Evolutionary conservation across 2,113 vertebrate species (phyloP), one percentile per base, ranked within the genome.

Genomic region (Mirounga angustirostris): DNA sequence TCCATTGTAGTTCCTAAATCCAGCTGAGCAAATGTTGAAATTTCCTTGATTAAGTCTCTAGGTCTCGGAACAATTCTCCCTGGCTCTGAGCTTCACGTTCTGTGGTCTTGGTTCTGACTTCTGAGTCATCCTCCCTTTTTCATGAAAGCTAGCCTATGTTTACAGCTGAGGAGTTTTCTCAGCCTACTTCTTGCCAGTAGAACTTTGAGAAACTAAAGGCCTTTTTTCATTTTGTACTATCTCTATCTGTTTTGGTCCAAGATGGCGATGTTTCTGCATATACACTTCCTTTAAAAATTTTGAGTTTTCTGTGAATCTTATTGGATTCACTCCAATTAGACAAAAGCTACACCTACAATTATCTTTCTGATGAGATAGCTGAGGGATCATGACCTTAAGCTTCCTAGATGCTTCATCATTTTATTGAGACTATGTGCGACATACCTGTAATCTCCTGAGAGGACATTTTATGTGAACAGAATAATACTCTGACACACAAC

Each of bases 401-500:
- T 94, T 97, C 89, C 59, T n/a, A 54, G 40, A 71, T 63, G 58
- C 43, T 82, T 46, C n/a, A 76, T 73, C 18, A 65, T 73, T 95
- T 89, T 84, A 58, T 50, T 79, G 36, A 88, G 61, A 65, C 26
- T 67, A 59, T 78, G 52, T 63, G 63, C 43, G 3, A 6, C 21
- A 88, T 21, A 54, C n/a, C 16, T 95, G 81, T 91, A 81, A 54
- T 82, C 12, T 79, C 54, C n/a, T 69, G 46, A 56, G 50, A 95
- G 59, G 46, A 58, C 22, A 56, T 79, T 94, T 80, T 82, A 21
- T 80, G 79, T 92, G 43, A 81, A 89, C 24, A 58, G 6, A 86
- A 81, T 36, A 69, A 24, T 24, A 67, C 28, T 82, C 56, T 59
- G 13, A 91, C 21, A 50, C 10, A 69, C 63, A 91, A 50, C 22